Base-by-base conservation (phyloP, 2,797 vertebrate genomes). In the Glossophaga mutica region DNA sequence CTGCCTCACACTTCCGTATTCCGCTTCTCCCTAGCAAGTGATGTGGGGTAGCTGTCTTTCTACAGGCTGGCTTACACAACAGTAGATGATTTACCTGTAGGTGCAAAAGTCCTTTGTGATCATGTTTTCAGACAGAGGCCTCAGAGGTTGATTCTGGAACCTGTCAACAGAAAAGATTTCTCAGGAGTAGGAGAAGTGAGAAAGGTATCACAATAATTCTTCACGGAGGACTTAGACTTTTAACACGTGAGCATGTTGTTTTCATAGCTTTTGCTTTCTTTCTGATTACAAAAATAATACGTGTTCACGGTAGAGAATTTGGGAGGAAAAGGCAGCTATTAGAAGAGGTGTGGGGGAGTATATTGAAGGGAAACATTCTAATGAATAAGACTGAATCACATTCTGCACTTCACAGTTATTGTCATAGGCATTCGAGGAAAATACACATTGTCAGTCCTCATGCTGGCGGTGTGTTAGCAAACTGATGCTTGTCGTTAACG, bases 311-410 rank as follows among this genome's bases (percentile, higher is more conserved):
- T 68, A 46, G 87, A 85, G 68, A 67, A 37, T 46, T 94, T 50
- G 73, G 70, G 84, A 65, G 71, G 16, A 55, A 78, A 91, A 59
- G 19, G 48, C 93, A 87, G 55, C 76, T 83, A 12, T 84, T 79
- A 78, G 83, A 22, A 79, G 57, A 68, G 81, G 74, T 52, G 39
- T 57, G 57, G 88, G 78, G 81, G 91, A 90, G 90, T 94, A 3
- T 84, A 82, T 93, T 97, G 86, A 93, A 78, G 67, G 91, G 67
- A 95, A 96, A 94, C 84, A 94, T 34, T 71, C 76, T 85, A 65
- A 84, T 81, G 77, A 97, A 39, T 46, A 90, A 88, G 81, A 55
- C 79, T 68, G 44, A 93, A 24, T 91, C 84, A 82, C 59, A 59
- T 37, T 39, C 73, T 77, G 19, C 22, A n/a, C 37, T 91, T 39